Conservation (phyloP, 2,888 invertebrate species). For the Euplagia quadripunctaria region DNA sequence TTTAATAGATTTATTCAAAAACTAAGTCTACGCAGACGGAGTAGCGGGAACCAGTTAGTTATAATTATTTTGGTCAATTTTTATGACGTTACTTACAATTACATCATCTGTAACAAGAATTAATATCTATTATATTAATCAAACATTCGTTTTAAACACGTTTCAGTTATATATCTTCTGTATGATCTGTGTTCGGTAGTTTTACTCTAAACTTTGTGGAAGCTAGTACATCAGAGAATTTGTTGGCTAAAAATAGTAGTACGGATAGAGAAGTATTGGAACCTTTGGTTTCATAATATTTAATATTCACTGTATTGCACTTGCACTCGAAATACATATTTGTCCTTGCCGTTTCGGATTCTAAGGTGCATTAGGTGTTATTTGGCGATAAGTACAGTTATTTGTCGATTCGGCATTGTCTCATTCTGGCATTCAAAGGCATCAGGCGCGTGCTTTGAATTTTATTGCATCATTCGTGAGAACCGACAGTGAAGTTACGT, state of each 20-base stretch:
- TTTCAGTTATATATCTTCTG: background rate
- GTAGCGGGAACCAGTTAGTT: no score
- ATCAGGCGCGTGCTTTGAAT: conserved; percentile 76
- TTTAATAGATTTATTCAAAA: no score
- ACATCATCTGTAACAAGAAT: no score
- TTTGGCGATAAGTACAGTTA: conserved; percentile 82
- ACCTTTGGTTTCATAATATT: background rate
- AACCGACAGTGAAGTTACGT: conserved; percentile 72
- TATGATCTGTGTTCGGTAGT: background rate
- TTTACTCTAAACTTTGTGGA: background rate
- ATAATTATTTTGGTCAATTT: no score
- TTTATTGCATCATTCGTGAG: conserved; percentile 73
- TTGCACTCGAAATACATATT: conserved; percentile 23
- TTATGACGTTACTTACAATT: no score
- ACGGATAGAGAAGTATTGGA: background rate
- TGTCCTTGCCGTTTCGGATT: conserved; percentile 60
- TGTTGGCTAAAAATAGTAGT: no score
- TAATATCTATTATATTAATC: no score
- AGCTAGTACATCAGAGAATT: no score
- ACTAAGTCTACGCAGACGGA: no score
- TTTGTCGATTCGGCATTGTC: conserved; percentile 83
- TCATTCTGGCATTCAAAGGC: conserved; percentile 75
- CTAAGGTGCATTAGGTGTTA: conserved; percentile 61
- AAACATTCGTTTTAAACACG: background rate
- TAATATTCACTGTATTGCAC: background rate